A percentile compares a stretch with the other conserved stretches of the same genome.
Evolutionary conservation across 2,113 vertebrate species (phyloP).

Genomic region (Pagrus major): DNA sequence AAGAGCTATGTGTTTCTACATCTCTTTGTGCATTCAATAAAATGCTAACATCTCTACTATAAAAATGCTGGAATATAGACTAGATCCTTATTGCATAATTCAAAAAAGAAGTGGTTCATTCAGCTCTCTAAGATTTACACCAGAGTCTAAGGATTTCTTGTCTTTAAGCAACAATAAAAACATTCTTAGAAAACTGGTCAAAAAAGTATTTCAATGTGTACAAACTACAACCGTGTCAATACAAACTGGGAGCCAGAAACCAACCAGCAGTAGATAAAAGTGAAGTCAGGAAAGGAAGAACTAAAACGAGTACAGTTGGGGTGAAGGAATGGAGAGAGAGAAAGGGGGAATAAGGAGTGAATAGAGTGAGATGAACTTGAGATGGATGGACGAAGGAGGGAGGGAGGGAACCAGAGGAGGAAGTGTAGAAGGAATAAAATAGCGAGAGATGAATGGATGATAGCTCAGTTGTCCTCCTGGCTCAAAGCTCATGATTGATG

Average conservation of each 20-base stretch:
- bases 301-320: background rate
- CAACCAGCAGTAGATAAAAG: background rate
- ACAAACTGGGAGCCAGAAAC: background rate
- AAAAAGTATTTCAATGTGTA: background rate
- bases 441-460: constrained; percentile 13
- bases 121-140: background rate
- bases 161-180: constrained; percentile 2
- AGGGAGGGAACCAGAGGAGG: background rate
- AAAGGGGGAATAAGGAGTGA: background rate
- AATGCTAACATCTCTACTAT: constrained; percentile 21
- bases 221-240: background rate
- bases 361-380: background rate
- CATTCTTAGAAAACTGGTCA: background rate
- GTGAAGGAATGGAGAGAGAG: background rate
- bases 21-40: background rate
- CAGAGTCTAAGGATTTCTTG: background rate
- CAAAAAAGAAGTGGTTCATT: background rate
- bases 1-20: background rate
- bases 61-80: background rate
- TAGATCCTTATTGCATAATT: no score
- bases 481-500: constrained; percentile 29
- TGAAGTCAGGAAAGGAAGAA: background rate
- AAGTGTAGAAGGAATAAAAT: background rate
- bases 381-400: background rate
- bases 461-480: constrained; percentile 11